These are phyloP conservation scores for Sepiola atlantica DNA, from an alignment of 2,888 invertebrate genomes.

Conservation along the genomic window DNA sequence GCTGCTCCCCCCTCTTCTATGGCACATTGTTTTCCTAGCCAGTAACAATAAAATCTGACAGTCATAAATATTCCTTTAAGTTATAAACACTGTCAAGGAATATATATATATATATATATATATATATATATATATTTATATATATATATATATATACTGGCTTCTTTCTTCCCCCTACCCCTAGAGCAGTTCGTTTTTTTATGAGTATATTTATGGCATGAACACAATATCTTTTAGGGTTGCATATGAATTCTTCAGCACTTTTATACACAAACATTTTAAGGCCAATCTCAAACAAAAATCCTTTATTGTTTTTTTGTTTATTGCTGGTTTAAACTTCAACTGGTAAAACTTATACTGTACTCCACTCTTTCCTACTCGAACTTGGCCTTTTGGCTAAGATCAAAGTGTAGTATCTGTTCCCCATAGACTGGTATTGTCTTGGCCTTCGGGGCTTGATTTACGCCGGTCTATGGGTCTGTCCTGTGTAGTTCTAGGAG, in stretches of 20 bases:
- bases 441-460: no score
- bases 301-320: no score
- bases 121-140: not conserved
- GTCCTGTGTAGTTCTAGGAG: no score
- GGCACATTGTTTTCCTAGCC: not conserved
- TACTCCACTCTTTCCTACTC: no score
- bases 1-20: not conserved
- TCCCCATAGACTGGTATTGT: no score
- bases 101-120: not conserved
- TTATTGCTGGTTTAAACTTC: no score
- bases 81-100: slow-evolving; percentile 3
- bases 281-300: not conserved
- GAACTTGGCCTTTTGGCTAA: no score
- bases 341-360: no score
- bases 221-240: not conserved
- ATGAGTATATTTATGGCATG: not conserved
- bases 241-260: not conserved
- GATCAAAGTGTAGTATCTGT: no score
- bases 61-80: slow-evolving; percentile 39
- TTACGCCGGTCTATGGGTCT: no score
- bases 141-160: not conserved
- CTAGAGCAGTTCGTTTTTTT: not conserved
- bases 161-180: not conserved
- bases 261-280: not conserved
- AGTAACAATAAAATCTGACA: slow-evolving; percentile 37